Evolutionary conservation across 1,140 invertebrate genomes (phyloP), one percentile per base, ranked within the genome.

Genomic region (Mercenaria mercenaria): DNA sequence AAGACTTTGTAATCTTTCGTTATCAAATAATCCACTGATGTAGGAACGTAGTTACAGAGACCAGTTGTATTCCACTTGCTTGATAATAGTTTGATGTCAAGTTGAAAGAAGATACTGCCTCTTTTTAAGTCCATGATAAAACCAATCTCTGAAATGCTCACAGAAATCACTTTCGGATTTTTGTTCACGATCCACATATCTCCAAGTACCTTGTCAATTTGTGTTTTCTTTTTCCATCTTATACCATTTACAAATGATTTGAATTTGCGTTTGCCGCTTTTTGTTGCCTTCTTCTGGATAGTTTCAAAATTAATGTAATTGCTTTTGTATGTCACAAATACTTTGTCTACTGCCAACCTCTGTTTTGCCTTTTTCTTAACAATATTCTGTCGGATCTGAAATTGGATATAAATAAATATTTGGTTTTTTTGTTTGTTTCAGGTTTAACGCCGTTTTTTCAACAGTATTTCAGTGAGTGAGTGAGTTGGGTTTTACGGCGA

Each of bases 341-440:
- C 77, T 69, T 67, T 88, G 61, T 88, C 86, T 26, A 88, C 61
- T 2, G 56, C 77, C 23, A 72, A 56, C 15, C 56, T 52, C 37
- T 69, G 79, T 37, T 64, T 37, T 23, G 32, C 47, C 13, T 39
- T 59, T 47, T 72, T 87, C 29, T 87, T 87, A 6, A 87, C 47
- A 23, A 29, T 26, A 29, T 64, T 79, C 72, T 88, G 86, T 69
- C 86, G 32, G 10, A 88, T 81, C 86, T 88, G 52, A 52, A 88
- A 67, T 20, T 26, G 37, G 15, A 56, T 29, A 74, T 32, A n/a
- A n/a, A n/a, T 50, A 50, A 50, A 50, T n/a, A n/a, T n/a, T n/a
- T n/a, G n/a, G n/a, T n/a, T n/a, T n/a, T n/a, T n/a, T n/a, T n/a
- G n/a, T n/a, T n/a, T n/a, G n/a, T n/a, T n/a, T n/a, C n/a, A n/a